phyloP scores from a whole-genome alignment of 2,797 vertebrate species.

The Darevskia mixta region DNA sequence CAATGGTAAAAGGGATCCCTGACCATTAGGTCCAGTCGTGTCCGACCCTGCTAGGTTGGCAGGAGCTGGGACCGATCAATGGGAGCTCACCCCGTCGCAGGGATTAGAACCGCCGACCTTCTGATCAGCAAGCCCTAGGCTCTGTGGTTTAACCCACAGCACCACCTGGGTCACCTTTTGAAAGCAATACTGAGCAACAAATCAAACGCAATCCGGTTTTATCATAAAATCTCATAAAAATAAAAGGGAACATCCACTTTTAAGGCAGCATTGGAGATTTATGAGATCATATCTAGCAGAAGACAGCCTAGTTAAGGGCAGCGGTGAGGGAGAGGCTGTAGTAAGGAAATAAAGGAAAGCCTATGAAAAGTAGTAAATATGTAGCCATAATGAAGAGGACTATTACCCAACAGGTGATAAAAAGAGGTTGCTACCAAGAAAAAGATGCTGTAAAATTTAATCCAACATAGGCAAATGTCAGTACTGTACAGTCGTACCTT shows the following conservation, averaged over 20 bases:
- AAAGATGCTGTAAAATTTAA: conserved; percentile 70
- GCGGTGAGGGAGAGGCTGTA: conserved; percentile 52
- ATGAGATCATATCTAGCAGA: conserved; percentile 74
- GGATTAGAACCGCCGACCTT: no score
- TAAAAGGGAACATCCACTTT: conserved; percentile 77
- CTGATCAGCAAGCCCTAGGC: no score
- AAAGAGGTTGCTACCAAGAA: conserved; percentile 64
- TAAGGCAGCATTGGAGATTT: conserved; percentile 75
- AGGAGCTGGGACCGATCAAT: no score
- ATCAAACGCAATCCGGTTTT: conserved; percentile 73
- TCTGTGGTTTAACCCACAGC: no score
- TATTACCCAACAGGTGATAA: conserved; percentile 75
- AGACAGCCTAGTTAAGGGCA: conserved; percentile 73
- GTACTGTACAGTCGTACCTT: conserved; percentile 44
- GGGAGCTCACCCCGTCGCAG: no score
- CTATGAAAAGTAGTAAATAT: conserved; percentile 73
- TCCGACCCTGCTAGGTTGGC: no score
- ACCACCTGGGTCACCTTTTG: conserved; percentile 25
- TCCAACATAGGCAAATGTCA: conserved; percentile 57
- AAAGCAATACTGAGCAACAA: conserved; percentile 59
- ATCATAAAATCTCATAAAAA: conserved; percentile 78
- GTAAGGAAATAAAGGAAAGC: conserved; percentile 70
- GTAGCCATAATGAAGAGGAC: conserved; percentile 75
- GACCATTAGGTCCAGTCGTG: no score
- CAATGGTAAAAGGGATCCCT: no score